Conservation (phyloP, 2,888 invertebrate species). For the Tinea semifulvella region DNA sequence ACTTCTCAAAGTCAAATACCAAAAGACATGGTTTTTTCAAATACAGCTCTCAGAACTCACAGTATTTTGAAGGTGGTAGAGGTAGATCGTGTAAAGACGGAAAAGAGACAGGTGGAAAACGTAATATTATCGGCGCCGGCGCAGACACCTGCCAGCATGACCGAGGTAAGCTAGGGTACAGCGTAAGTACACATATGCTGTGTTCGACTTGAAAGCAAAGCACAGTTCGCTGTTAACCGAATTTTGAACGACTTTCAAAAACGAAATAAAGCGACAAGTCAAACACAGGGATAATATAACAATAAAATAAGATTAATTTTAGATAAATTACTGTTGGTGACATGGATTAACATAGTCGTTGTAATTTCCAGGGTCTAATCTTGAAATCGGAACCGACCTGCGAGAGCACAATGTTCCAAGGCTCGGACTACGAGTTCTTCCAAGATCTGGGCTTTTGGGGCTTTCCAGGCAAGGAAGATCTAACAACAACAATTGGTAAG, state of each 20-base stretch:
- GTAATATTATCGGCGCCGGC: slow-evolving; percentile 23
- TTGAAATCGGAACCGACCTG: slow-evolving; percentile 53
- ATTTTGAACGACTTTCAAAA: no score
- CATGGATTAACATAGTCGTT: slow-evolving; percentile 19
- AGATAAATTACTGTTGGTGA: neutral
- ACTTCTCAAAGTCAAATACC: slow-evolving; percentile 49
- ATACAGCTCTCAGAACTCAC: slow-evolving; percentile 60
- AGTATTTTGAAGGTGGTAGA: slow-evolving; percentile 63
- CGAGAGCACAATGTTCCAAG: slow-evolving; percentile 55
- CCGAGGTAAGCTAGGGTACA: slow-evolving; percentile 50
- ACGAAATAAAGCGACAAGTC: no score
- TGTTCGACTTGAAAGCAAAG: no score
- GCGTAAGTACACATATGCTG: slow-evolving; percentile 49
- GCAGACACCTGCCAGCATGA: slow-evolving; percentile 41
- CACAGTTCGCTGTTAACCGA: no score
- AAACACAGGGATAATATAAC: neutral
- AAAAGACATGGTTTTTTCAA: slow-evolving; percentile 65
- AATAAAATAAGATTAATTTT: slow-evolving; percentile 9
- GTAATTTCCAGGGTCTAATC: slow-evolving; percentile 51
- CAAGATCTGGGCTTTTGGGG: slow-evolving; percentile 74
- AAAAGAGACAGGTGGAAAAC: slow-evolving; percentile 45
- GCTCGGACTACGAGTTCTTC: slow-evolving; percentile 72
- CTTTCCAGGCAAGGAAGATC: slow-evolving; percentile 60
- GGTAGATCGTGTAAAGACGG: slow-evolving; percentile 58
- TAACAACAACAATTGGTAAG: slow-evolving; percentile 58